phyloP scores from a whole-genome alignment of 2,888 invertebrate genomes.

The Lamellibrachia columna region DNA sequence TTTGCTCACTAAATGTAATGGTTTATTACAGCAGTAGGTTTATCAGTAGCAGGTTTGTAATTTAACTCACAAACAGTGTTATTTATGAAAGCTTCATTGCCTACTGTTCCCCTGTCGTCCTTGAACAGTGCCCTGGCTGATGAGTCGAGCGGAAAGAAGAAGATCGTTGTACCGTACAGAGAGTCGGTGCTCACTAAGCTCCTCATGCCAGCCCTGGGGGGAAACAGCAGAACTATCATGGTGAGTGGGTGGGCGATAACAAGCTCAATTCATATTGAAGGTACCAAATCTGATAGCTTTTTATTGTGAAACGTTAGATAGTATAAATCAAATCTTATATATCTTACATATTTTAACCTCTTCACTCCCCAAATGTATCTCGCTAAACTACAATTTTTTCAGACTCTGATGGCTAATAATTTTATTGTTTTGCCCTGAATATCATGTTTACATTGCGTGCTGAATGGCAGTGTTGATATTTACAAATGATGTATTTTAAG shows the following conservation, averaged over 20 bases:
- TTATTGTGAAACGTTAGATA: no score
- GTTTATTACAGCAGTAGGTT: neutral
- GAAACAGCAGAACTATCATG: conserved; percentile 55
- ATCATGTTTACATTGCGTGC: no score
- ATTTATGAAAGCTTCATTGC: neutral
- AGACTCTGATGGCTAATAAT: no score
- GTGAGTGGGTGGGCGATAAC: conserved; percentile 36
- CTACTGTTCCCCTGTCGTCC: neutral
- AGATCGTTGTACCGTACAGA: conserved; percentile 54
- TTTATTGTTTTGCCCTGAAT: no score
- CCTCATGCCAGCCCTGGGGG: conserved; percentile 52
- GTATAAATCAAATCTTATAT: no score
- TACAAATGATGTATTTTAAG: no score
- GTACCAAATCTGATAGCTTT: no score
- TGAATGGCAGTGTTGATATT: no score
- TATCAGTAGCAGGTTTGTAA: neutral
- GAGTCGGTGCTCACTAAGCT: conserved; percentile 56
- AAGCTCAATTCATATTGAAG: no score
- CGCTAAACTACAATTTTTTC: no score
- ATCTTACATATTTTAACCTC: no score
- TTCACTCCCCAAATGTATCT: no score
- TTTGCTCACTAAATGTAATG: conserved; percentile 20
- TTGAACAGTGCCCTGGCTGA: neutral
- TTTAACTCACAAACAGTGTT: neutral
- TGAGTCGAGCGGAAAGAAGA: conserved; percentile 47